Percentiles rank a stretch among this genome's conserved stretches.
These are phyloP conservation scores for Brachionus paranguensis DNA, from an alignment of 1,140 invertebrate genomes.

Conservation along the genomic window DNA sequence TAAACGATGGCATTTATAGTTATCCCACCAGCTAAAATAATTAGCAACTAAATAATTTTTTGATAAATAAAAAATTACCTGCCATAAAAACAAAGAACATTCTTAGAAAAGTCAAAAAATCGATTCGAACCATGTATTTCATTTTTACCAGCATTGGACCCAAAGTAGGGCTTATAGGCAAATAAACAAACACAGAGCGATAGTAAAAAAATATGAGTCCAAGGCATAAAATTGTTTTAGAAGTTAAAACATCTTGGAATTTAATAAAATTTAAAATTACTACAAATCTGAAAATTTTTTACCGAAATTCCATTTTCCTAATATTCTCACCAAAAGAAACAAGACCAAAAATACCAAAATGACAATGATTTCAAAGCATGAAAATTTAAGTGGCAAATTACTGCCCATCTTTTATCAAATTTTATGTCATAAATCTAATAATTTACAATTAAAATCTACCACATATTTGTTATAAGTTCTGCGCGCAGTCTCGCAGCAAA, in stretches of 20 bases:
- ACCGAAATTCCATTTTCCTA: constrained; percentile 31
- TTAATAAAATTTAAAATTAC: constrained; percentile 43
- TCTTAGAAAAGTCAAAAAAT: constrained; percentile 55
- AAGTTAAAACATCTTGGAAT: constrained; percentile 44
- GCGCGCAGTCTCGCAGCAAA: constrained; percentile 15
- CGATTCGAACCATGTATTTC: constrained; percentile 54
- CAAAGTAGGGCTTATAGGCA: constrained; percentile 56
- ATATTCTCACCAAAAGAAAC: constrained; percentile 45
- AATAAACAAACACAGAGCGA: constrained; percentile 51
- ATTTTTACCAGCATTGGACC: constrained; percentile 56
- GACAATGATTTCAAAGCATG: constrained; percentile 44
- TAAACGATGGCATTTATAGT: constrained; percentile 56
- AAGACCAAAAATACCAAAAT: constrained; percentile 45
- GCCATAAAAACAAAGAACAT: constrained; percentile 56
- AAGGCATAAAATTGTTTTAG: constrained; percentile 47
- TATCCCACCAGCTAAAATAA: constrained; percentile 44
- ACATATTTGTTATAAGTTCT: constrained; percentile 16
- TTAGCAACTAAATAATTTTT: background rate
- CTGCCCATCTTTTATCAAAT: background rate
- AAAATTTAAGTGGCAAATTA: constrained; percentile 42
- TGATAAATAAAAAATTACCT: background rate
- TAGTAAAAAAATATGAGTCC: constrained; percentile 56
- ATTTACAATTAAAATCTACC: background rate
- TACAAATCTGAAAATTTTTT: background rate
- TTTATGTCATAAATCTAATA: background rate